Percentiles rank a stretch among this genome's conserved stretches.
Conservation (phyloP, 1,140 invertebrate species). For the Drosophila rhopaloa region DNA sequence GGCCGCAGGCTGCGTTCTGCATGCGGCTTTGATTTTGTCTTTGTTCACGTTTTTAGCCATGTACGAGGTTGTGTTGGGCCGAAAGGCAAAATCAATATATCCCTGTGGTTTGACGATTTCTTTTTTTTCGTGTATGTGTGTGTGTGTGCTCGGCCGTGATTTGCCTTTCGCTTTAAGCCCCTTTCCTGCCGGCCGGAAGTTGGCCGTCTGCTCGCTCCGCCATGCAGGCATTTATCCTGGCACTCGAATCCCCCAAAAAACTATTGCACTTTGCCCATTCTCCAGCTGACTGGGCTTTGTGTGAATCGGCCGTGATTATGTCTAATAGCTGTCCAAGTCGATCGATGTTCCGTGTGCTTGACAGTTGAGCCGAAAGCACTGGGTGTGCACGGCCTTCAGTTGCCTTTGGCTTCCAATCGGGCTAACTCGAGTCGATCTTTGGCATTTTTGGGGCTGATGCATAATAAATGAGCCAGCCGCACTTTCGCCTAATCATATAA, state of each 20-base stretch:
- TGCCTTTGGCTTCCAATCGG: slow-evolving; percentile 1
- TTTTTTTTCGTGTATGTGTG: background rate
- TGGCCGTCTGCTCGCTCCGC: slow-evolving; percentile 58
- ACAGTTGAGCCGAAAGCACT: slow-evolving; percentile 52
- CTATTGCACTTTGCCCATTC: slow-evolving; percentile 6
- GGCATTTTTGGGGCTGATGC: slow-evolving; percentile 25
- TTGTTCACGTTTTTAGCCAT: slow-evolving; percentile 60
- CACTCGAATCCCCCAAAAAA: slow-evolving; percentile 16
- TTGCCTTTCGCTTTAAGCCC: slow-evolving; percentile 26
- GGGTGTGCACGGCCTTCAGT: background rate
- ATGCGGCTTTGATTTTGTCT: slow-evolving; percentile 69
- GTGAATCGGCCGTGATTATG: slow-evolving; percentile 75
- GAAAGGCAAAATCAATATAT: slow-evolving; percentile 72
- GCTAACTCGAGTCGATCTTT: slow-evolving; percentile 14
- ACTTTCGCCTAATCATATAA: slow-evolving; percentile 70
- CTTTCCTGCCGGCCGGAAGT: slow-evolving; percentile 45
- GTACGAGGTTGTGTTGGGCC: slow-evolving; percentile 44
- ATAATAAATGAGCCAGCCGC: slow-evolving; percentile 59
- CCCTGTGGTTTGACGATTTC: slow-evolving; percentile 41
- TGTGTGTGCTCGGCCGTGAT: slow-evolving; percentile 34
- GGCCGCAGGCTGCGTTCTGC: slow-evolving; percentile 65
- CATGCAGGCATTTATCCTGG: slow-evolving; percentile 62
- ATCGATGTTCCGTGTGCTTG: slow-evolving; percentile 78
- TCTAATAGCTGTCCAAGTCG: slow-evolving; percentile 84
- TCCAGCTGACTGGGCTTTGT: slow-evolving; percentile 39